A percentile compares a stretch with the other conserved stretches of the same genome.
These are phyloP conservation scores for Toxotes lorentzi DNA, from an alignment of 2,797 vertebrate genomes.

Conservation along the genomic window DNA sequence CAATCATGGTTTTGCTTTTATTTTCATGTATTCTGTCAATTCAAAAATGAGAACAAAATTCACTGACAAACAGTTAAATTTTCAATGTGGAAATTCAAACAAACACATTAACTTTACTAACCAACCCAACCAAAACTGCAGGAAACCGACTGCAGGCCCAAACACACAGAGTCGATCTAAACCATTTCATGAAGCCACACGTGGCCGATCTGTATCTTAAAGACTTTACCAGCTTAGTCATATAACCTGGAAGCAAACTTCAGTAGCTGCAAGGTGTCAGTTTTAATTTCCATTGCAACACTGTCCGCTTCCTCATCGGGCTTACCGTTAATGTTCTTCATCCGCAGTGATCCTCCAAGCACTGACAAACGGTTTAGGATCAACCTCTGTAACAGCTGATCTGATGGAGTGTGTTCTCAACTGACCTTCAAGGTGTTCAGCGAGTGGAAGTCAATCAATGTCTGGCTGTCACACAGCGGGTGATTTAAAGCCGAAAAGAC, in stretches of 20 bases:
- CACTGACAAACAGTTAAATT: background rate
- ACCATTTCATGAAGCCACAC: conserved; percentile 17
- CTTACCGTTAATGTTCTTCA: conserved; percentile 59
- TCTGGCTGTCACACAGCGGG: background rate
- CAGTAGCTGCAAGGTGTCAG: conserved; percentile 60
- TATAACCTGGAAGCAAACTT: conserved; percentile 42
- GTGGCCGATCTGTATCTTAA: conserved; percentile 25
- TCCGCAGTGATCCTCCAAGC: conserved; percentile 48
- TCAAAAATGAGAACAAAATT: background rate
- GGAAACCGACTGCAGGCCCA: background rate
- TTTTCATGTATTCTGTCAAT: background rate
- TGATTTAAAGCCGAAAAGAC: background rate
- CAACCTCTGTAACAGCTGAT: conserved; percentile 43
- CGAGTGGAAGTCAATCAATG: conserved; percentile 10
- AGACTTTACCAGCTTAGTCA: conserved; percentile 51
- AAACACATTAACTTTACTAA: background rate
- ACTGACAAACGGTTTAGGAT: conserved; percentile 35
- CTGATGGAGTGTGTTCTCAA: conserved; percentile 1
- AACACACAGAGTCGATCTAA: background rate
- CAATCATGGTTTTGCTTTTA: background rate
- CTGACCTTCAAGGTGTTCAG: conserved; percentile 2
- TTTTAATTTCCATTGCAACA: conserved; percentile 57
- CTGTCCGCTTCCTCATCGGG: conserved; percentile 31
- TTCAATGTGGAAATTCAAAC: background rate
- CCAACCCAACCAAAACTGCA: background rate